A percentile compares a stretch with the other conserved stretches of the same genome.
phyloP scores from a whole-genome alignment of 1,140 invertebrate species.

The Saccostrea cuccullata region DNA sequence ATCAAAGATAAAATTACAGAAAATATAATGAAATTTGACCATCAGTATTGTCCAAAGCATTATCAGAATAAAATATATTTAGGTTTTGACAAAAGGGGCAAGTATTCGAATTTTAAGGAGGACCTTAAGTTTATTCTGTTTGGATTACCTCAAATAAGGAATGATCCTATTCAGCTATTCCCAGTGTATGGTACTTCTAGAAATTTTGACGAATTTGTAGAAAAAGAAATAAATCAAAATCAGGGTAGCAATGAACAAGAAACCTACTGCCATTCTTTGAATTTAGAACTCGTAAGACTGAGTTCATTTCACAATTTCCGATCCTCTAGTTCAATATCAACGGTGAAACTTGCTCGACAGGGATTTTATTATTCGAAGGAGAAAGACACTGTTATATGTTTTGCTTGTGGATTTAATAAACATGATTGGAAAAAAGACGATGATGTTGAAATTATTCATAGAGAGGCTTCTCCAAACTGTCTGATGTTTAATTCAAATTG shows the following conservation, averaged over 20 bases:
- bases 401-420: conserved; percentile 35
- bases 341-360: conserved; percentile 31
- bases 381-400: conserved; percentile 33
- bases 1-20: too few relatives aligned
- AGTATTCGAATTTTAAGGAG: too few relatives aligned
- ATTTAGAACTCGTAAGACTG: not conserved
- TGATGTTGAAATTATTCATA: conserved; percentile 39
- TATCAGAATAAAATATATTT: too few relatives aligned
- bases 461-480: conserved; percentile 31
- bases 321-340: conserved; percentile 1
- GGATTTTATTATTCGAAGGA: conserved; percentile 46
- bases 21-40: too few relatives aligned
- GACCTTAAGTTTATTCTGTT: too few relatives aligned
- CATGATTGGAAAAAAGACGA: conserved; percentile 26
- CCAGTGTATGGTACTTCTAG: not conserved
- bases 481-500: not conserved
- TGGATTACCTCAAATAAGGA: too few relatives aligned
- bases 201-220: not conserved
- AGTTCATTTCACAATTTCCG: conserved; percentile 35
- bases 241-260: not conserved
- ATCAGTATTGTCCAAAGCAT: too few relatives aligned
- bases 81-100: too few relatives aligned
- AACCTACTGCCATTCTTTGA: not conserved
- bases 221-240: not conserved
- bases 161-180: not conserved